Evolutionary conservation across 2,113 vertebrate genomes (phyloP), one percentile per base, ranked within the genome.

Genomic region (Hippocampus mohnikei): DNA sequence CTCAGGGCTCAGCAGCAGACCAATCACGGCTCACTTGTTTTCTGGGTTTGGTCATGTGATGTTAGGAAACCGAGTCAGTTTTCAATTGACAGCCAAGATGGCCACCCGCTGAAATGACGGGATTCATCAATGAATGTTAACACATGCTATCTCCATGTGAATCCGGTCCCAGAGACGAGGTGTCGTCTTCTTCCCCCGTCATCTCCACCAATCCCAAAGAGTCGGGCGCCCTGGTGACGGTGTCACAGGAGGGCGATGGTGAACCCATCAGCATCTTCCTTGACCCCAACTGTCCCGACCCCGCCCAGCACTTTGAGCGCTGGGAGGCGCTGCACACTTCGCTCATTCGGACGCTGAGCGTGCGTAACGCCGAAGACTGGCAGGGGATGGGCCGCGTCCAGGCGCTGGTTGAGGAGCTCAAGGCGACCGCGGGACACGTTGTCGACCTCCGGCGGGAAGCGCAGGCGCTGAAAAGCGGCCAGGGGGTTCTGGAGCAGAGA

Each of bases 221-320:
- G 6, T 91, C 91, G 55, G 90, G 94, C 0, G 94, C 95, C 0
- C 77, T 97, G 89, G 96, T 98, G 66, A 96, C 95, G 5, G 94
- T 97, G 2, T 95, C 96, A 48, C 91, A 87, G 13, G 75, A 68
- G 0, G 90, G 92, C 0, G 95, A 95, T 61, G 93, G 94, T 75
- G 94, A 95, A 0, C 95, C 90, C 75, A 92, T 98, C 88, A 96
- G 93, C 90, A 94, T 98, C 86, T 95, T 95, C 84, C 92, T 97
- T 3, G 96, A 98, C 79, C 95, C 96, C 0, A 95, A 96, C 87
- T 98, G 97, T 88, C 95, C 95, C 0, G 95, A 95, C 60, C 88
- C 92, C 0, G 81, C 86, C 0, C 90, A 91, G 5, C 79, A 92
- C 79, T 90, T 97, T 2, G 74, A 92, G 53, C 94, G 91, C 12